phyloP scores from a whole-genome alignment of 2,888 invertebrate genomes.

The Drosophila aldrichi region DNA sequence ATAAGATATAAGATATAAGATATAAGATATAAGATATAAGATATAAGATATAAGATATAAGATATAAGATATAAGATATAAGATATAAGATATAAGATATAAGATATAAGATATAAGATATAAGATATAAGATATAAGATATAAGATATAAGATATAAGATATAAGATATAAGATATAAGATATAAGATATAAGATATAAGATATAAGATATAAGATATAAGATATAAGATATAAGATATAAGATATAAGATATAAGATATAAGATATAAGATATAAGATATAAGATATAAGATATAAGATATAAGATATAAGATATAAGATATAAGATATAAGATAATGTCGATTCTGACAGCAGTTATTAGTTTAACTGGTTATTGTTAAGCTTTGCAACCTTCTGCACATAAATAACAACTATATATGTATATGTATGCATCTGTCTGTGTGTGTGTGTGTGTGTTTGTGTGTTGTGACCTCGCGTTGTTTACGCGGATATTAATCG shows the following conservation, averaged over 20 bases:
- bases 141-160: constrained; percentile 10
- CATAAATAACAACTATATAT: not conserved
- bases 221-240: constrained; percentile 7
- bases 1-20: constrained; percentile 15
- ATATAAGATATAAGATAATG: constrained; percentile 1
- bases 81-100: constrained; percentile 13
- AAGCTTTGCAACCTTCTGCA: not conserved
- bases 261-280: constrained; percentile 14
- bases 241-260: constrained; percentile 6
- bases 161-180: constrained; percentile 13
- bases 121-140: constrained; percentile 11
- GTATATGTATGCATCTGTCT: not conserved
- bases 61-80: constrained; percentile 15
- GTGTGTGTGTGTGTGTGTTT: constrained; percentile 12
- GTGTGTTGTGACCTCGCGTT: constrained; percentile 29
- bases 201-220: constrained; percentile 12
- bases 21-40: constrained; percentile 15
- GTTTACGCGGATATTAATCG: constrained; percentile 74
- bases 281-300: constrained; percentile 10
- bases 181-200: constrained; percentile 10
- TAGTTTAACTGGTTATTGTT: constrained; percentile 7
- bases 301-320: constrained; percentile 6
- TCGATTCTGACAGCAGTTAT: not conserved
- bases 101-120: constrained; percentile 14
- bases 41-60: constrained; percentile 6